Conservation (phyloP, 2,113 vertebrate species). For the Panthera tigris region DNA sequence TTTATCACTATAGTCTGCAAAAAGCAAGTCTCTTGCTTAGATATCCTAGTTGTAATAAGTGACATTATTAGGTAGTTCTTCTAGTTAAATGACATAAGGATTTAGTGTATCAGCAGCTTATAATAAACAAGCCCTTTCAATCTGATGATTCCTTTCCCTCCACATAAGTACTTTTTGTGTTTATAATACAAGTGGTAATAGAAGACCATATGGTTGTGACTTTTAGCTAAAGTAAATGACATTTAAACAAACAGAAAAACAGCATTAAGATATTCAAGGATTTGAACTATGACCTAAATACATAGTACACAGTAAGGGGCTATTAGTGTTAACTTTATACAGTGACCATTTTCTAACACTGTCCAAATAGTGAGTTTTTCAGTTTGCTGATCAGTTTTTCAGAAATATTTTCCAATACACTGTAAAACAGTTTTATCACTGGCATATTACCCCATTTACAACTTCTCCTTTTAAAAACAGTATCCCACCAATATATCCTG, state of each 20-base stretch:
- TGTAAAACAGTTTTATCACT: slow-evolving; percentile 38
- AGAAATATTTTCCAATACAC: slow-evolving; percentile 43
- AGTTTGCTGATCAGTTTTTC: slow-evolving; percentile 20
- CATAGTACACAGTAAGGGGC: slow-evolving; percentile 57
- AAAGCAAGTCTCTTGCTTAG: slow-evolving; percentile 83
- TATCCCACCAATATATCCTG: neutral
- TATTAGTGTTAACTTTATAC: slow-evolving; percentile 56
- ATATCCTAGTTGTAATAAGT: slow-evolving; percentile 83
- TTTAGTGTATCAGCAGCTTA: slow-evolving; percentile 84
- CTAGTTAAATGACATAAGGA: slow-evolving; percentile 84
- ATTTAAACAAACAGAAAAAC: slow-evolving; percentile 84
- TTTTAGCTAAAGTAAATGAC: slow-evolving; percentile 84
- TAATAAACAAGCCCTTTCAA: slow-evolving; percentile 82
- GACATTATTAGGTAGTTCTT: slow-evolving; percentile 86
- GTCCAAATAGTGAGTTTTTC: slow-evolving; percentile 39
- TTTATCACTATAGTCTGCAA: slow-evolving; percentile 84
- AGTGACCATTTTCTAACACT: slow-evolving; percentile 66
- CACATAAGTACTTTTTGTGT: slow-evolving; percentile 75
- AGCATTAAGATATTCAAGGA: slow-evolving; percentile 74
- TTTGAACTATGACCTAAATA: slow-evolving; percentile 75
- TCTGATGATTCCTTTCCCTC: slow-evolving; percentile 77
- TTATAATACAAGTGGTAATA: slow-evolving; percentile 80
- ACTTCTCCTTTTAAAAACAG: slow-evolving; percentile 24
- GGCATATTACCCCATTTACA: neutral
- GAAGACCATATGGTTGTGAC: slow-evolving; percentile 85